Conservation (phyloP, 1,140 invertebrate genomes). For the Halictus rubicundus region DNA sequence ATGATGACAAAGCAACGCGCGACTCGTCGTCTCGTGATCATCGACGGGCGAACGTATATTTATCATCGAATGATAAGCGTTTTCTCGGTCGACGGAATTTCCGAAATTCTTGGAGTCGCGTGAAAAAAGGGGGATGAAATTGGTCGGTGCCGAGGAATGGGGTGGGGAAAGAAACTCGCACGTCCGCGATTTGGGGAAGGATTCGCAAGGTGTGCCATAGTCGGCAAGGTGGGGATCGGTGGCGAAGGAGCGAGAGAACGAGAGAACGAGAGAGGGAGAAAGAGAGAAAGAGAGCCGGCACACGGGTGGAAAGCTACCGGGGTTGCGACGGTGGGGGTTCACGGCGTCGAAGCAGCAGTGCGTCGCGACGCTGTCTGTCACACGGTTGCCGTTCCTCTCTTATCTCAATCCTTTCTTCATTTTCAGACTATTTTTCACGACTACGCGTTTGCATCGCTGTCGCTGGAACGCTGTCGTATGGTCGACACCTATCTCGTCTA, state of each 20-base stretch:
- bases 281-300: not conserved
- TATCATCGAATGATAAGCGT: too few species aligned
- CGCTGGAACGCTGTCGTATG: not conserved
- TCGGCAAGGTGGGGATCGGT: slow-evolving; percentile 25
- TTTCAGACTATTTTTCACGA: not conserved
- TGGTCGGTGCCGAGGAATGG: not conserved
- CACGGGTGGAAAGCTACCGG: slow-evolving; percentile 30
- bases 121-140: not conserved
- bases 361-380: slow-evolving; percentile 72
- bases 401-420: slow-evolving; percentile 27
- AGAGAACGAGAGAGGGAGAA: too few species aligned
- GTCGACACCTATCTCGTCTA: not conserved
- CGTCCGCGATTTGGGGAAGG: not conserved
- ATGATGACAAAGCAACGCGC: too few species aligned
- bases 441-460: not conserved
- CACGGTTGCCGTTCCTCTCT: slow-evolving; percentile 67
- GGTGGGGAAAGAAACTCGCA: slow-evolving; percentile 14
- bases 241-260: slow-evolving; percentile 6
- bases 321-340: slow-evolving; percentile 58
- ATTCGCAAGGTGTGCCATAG: slow-evolving; percentile 53
- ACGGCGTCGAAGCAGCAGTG: slow-evolving; percentile 72
- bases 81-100: too few species aligned
- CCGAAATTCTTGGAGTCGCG: too few species aligned
- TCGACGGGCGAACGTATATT: too few species aligned
- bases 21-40: too few species aligned